These are phyloP conservation scores for Catocala nupta DNA, from an alignment of 2,888 invertebrate genomes.

Conservation along the genomic window DNA sequence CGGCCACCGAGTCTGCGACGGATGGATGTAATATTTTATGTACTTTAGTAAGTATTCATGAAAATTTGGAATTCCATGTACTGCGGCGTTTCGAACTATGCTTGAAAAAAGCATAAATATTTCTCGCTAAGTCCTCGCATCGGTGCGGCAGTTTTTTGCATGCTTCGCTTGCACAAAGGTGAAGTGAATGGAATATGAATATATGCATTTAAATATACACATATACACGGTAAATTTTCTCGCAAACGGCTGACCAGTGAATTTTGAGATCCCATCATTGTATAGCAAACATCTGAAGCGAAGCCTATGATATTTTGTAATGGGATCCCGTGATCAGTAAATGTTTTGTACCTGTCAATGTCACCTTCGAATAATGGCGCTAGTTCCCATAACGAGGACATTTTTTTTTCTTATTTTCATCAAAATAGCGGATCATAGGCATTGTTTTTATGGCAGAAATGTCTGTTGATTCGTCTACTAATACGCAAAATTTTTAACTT, in stretches of 20 bases:
- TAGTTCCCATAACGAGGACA: no score
- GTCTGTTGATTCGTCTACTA: no score
- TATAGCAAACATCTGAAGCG: slow-evolving; percentile 5
- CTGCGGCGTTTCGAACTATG: neutral
- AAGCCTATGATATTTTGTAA: slow-evolving; percentile 3
- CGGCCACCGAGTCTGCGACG: no score
- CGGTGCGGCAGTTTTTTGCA: neutral
- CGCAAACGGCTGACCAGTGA: slow-evolving; percentile 6
- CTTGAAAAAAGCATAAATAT: neutral
- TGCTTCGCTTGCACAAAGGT: neutral
- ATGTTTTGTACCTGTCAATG: no score
- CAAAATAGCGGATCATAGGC: no score
- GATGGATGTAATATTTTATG: no score
- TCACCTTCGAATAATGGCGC: no score
- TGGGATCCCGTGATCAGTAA: no score
- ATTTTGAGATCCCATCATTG: slow-evolving; percentile 9
- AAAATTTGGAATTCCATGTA: no score
- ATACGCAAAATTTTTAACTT: no score
- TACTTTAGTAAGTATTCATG: neutral
- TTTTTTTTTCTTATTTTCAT: no score
- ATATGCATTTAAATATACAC: neutral
- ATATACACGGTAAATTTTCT: slow-evolving; percentile 4
- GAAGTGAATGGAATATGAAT: neutral
- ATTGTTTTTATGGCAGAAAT: no score
- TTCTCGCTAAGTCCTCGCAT: neutral